These are phyloP conservation scores for Horisme vitalbata DNA, from an alignment of 2,888 invertebrate species.

Conservation along the genomic window DNA sequence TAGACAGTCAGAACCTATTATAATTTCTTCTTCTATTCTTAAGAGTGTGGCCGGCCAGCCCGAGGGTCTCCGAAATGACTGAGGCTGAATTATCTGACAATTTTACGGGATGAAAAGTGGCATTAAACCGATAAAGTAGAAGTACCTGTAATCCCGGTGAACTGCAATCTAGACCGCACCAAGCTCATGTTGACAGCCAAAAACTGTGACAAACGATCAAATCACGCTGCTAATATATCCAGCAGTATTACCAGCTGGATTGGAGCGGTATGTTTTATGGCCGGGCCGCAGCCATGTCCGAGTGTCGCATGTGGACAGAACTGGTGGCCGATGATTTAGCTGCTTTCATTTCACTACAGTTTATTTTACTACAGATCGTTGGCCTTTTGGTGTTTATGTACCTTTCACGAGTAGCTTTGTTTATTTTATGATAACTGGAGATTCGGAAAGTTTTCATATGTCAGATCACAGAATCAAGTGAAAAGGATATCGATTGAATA, in stretches of 20 bases:
- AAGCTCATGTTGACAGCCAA: conserved; percentile 25
- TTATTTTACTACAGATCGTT: conserved; percentile 48
- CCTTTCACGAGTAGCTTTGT: too few relatives aligned
- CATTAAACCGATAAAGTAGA: too few relatives aligned
- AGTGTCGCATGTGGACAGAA: conserved; percentile 64
- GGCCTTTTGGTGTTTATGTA: conserved; percentile 22
- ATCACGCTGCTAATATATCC: conserved; percentile 47
- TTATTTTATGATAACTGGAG: too few relatives aligned
- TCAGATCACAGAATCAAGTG: too few relatives aligned
- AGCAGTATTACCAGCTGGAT: conserved; percentile 43
- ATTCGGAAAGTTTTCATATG: too few relatives aligned
- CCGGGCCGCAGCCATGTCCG: conserved; percentile 2
- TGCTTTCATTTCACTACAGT: conserved; percentile 65
- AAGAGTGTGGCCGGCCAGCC: too few relatives aligned
- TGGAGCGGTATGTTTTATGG: conserved; percentile 64
- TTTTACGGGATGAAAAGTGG: too few relatives aligned
- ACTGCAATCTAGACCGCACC: conserved; percentile 19
- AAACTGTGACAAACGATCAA: conserved; percentile 44
- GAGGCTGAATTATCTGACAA: too few relatives aligned
- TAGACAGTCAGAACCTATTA: too few relatives aligned
- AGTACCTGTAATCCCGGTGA: not conserved
- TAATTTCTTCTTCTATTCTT: too few relatives aligned
- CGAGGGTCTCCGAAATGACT: too few relatives aligned
- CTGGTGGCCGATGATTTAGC: conserved; percentile 66
- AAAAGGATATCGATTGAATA: too few relatives aligned